Conservation (phyloP, 1,140 invertebrate species). For the Orchesella cincta region DNA sequence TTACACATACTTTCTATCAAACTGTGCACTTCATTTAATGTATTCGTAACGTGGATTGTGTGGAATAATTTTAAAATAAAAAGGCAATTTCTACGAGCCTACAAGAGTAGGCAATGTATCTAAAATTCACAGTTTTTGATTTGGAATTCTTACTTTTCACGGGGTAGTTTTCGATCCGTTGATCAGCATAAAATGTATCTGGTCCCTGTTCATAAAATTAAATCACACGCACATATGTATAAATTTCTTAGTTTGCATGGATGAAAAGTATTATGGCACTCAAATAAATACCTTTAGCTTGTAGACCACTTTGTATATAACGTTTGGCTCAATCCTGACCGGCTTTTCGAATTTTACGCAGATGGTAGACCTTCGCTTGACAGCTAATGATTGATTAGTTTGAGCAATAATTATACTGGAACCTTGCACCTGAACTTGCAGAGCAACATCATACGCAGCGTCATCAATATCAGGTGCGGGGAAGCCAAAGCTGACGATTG, state of each 20-base stretch:
- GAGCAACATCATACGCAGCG: constrained; percentile 19
- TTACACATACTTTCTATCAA: too few relatives aligned
- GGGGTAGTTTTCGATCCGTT: constrained; percentile 17
- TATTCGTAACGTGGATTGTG: too few relatives aligned
- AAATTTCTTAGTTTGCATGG: neutral
- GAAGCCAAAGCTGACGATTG: constrained; percentile 13
- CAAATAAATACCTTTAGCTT: constrained; percentile 19
- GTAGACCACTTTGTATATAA: constrained; percentile 27
- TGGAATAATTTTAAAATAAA: constrained; percentile 20
- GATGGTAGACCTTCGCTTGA: constrained; percentile 4
- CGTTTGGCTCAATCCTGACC: neutral
- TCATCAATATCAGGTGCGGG: constrained; percentile 11
- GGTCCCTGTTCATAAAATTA: neutral
- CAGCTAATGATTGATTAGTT: constrained; percentile 10
- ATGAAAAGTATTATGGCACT: too few relatives aligned
- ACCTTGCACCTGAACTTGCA: constrained; percentile 16
- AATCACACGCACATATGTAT: neutral
- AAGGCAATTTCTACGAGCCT: constrained; percentile 25
- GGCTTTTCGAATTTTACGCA: constrained; percentile 16
- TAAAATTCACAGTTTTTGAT: constrained; percentile 20
- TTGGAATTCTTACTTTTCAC: constrained; percentile 5
- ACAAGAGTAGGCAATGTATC: constrained; percentile 29
- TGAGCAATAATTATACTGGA: constrained; percentile 10
- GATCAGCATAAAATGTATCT: constrained; percentile 23
- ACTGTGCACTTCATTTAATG: too few relatives aligned